Evolutionary conservation across 2,797 vertebrate species (phyloP), one percentile per base, ranked within the genome.

Genomic region (Sandelia bainsii): DNA sequence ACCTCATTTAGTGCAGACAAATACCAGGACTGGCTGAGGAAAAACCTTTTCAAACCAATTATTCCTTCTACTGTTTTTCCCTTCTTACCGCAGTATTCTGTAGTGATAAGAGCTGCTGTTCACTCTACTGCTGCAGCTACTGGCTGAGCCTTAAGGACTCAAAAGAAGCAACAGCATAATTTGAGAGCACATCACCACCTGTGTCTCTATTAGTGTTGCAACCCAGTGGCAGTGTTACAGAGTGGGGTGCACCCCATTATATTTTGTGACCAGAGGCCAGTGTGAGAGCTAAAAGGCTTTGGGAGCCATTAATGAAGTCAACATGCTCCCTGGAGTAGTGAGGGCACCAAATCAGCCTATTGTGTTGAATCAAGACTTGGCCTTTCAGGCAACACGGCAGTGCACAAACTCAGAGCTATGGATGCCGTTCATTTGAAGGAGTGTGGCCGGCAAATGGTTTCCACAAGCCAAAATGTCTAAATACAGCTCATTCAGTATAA

Each of bases 1-100:
- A 89, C 80, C 77, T 87, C 82, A 91, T 90, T 92, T 93, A 88
- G 82, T 76, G 48, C 79, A 83, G 81, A 92, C 90, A 89, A 92
- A 94, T 89, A 87, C 72, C 78, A 69, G 73, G 45, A 57, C 73
- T 27, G 58, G 76, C 48, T 77, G 73, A 90, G 77, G 82, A 92
- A 92, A 91, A 84, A 62, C 69, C 81, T 53, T 78, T 79, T 78
- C 86, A 86, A 84, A 83, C 76, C 89, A 91, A 92, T 93, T 87
- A 89, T 83, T 89, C 84, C 65, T 49, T 74, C 68, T 45, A 46
- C 62, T 75, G 50, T 81, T 82, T 69, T 69, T 76, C 50, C 54
- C 74, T 82, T 80, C 73, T 68, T 72, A 51, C 51, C 40, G 34
- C 5, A 25, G 86, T 79, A 74, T 75, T 75, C 54, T 72, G 59